Conservation (phyloP, 2,113 vertebrate species). For the Sinocyclocheilus anshuiensis region DNA sequence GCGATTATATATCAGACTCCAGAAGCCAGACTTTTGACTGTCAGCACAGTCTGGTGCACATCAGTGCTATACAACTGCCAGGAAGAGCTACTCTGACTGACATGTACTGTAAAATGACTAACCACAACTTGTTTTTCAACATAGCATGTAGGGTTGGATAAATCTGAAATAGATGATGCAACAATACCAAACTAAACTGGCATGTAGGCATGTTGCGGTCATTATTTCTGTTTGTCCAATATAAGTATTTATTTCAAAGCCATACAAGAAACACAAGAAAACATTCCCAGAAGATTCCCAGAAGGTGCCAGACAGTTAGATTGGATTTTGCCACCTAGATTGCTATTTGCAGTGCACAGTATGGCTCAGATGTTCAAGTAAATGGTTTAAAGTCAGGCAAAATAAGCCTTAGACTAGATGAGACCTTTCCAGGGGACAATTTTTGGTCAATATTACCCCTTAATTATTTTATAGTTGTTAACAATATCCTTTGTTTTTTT, state of each 20-base stretch:
- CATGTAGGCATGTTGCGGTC: not conserved
- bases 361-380: not conserved
- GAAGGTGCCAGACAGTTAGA: not conserved
- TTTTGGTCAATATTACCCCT: not conserved
- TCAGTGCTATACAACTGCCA: not conserved
- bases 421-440: not conserved
- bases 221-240: not conserved
- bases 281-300: not conserved
- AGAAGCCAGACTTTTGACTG: not conserved
- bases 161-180: not conserved
- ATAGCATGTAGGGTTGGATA: not conserved
- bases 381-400: not conserved
- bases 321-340: constrained; percentile 1
- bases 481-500: not conserved
- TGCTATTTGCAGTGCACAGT: not conserved
- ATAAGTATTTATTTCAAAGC: not conserved
- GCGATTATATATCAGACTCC: not conserved
- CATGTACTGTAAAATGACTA: not conserved
- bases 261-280: not conserved
- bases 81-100: not conserved
- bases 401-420: not conserved
- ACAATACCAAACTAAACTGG: not conserved
- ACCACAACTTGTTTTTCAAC: not conserved
- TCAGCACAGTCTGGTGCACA: constrained; percentile 18
- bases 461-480: not conserved